Conservation (phyloP, 2,797 vertebrate genomes). For the Arrhamphus sclerolepis region DNA sequence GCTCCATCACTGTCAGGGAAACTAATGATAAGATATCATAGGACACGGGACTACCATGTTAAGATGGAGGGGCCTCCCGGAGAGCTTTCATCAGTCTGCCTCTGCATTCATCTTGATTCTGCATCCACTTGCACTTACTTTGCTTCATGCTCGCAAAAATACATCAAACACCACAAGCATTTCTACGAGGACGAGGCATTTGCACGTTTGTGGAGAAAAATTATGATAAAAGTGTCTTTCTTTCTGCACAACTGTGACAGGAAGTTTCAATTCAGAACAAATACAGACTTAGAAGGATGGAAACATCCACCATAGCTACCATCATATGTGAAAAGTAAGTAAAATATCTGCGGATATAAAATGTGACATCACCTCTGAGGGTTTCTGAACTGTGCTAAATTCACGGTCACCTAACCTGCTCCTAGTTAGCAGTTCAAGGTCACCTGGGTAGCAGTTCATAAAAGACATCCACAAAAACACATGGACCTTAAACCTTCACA, state of each 20-base stretch:
- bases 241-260: slow-evolving; percentile 22
- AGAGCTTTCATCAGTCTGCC: slow-evolving; percentile 55
- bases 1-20: slow-evolving; percentile 81
- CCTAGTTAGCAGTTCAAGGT: no score
- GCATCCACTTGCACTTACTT: slow-evolving; percentile 65
- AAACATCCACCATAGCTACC: no score
- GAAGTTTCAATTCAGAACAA: no score
- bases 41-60: slow-evolving; percentile 75
- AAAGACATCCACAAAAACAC: no score
- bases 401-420: no score
- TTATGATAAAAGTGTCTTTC: slow-evolving; percentile 47
- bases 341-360: no score
- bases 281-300: no score
- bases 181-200: slow-evolving; percentile 35
- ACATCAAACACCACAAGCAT: slow-evolving; percentile 44
- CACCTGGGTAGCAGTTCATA: no score
- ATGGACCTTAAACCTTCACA: no score
- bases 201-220: slow-evolving; percentile 31
- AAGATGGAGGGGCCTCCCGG: slow-evolving; percentile 74
- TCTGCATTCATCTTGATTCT: slow-evolving; percentile 78
- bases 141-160: slow-evolving; percentile 59
- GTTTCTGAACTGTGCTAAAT: no score
- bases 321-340: no score
- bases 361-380: no score
- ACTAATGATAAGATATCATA: slow-evolving; percentile 86